Evolutionary conservation across 2,888 invertebrate genomes (phyloP), one percentile per base, ranked within the genome.

Genomic region (Eupithecia pulchellata): DNA sequence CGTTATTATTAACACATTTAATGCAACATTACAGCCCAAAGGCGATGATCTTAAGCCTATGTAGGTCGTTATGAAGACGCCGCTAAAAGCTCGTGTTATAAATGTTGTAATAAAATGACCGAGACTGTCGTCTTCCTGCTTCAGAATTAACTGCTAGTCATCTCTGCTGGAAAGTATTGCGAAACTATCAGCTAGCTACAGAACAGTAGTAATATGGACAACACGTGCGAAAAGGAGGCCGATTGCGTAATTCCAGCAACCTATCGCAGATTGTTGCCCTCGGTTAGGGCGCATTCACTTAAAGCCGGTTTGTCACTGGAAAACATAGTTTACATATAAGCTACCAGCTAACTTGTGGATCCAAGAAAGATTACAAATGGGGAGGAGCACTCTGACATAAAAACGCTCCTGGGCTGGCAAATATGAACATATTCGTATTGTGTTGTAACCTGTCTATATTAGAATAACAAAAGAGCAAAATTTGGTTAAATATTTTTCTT

Each of bases 221-320:
- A 85, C 92, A 91, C 91, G 91, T 91, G 92, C 90, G 77, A 89
- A 89, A 91, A 86, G 80, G 86, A 86, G 89, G 89, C 81, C 89
- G 84, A 81, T 92, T 91, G 87, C 88, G 88, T 89, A 93, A 92
- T 86, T 79, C 76, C 81, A 81, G 81, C 81, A 78, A 86, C 84
- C 87, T 89, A 89, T 89, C 90, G 86, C 87, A 91, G 91, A 91
- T 86, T 90, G 86, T 89, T 90, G 90, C 89, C 88, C 88, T 86
- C 86, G 75, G 85, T 82, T 88, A 87, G 47, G 47, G 34, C 32
- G 66, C 65, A 65, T 66, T 66, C 60, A 66, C 66, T 60, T 66
- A 30, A 25, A 64, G 32, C 47, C 20, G 42, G 69, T 69, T 61
- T 61, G 25, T 61, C 61, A 60, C 58, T 32, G 61, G 34, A n/a